A percentile compares a stretch with the other conserved stretches of the same genome.
phyloP scores from a whole-genome alignment of 92 coral and sea anemone genomes.

The Blastomussa wellsi region DNA sequence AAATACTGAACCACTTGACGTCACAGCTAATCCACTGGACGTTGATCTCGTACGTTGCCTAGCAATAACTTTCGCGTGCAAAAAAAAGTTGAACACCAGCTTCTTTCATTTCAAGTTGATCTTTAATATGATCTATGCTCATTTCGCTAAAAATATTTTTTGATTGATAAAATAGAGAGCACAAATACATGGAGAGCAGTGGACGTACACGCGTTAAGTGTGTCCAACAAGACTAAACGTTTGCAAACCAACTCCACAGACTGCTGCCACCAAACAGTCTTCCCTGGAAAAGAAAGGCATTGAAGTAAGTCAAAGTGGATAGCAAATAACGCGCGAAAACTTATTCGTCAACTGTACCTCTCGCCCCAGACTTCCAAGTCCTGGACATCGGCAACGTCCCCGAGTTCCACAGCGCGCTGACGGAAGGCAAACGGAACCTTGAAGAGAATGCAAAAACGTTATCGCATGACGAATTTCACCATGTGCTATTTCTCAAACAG shows the following conservation, averaged over 20 bases:
- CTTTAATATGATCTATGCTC: not conserved
- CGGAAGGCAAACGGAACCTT: constrained; percentile 13
- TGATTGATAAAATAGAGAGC: not conserved
- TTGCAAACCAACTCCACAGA: constrained; percentile 89
- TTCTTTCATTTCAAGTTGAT: not conserved
- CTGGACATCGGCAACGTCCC: constrained; percentile 93
- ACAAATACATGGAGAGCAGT: not conserved
- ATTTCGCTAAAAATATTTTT: not conserved
- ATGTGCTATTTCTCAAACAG: too few species aligned
- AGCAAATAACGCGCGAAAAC: not conserved
- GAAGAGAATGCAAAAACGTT: not conserved
- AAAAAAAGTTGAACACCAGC: not conserved
- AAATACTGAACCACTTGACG: not conserved
- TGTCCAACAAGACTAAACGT: constrained; percentile 34
- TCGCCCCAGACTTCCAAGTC: constrained; percentile 78
- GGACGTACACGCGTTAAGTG: not conserved
- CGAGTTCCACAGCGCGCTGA: constrained; percentile 39
- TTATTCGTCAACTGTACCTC: constrained; percentile 44
- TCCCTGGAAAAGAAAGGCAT: constrained; percentile 30
- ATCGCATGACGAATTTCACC: not conserved
- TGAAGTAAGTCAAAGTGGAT: not conserved
- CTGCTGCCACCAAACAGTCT: constrained; percentile 36
- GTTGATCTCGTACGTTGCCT: not conserved
- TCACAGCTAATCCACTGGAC: not conserved
- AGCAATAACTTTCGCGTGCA: not conserved